phyloP scores from a whole-genome alignment of 2,888 invertebrate genomes.

The Magallana nippona region DNA sequence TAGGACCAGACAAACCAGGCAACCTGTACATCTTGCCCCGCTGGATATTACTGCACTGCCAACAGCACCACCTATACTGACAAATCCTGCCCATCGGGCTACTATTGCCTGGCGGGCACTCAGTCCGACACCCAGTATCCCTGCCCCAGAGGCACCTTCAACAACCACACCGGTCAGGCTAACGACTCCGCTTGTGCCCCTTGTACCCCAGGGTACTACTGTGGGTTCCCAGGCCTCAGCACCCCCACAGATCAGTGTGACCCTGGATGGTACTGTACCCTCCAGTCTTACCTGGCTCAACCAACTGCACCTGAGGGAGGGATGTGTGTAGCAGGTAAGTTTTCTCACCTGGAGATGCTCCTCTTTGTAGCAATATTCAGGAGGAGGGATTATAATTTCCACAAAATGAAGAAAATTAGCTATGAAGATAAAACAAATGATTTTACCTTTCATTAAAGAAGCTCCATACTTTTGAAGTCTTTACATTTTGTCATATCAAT shows the following conservation, averaged over 20 bases:
- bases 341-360: too few species aligned
- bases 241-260: slow-evolving; percentile 70
- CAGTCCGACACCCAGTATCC: slow-evolving; percentile 65
- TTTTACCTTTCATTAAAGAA: too few species aligned
- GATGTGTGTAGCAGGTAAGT: slow-evolving; percentile 71
- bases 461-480: too few species aligned
- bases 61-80: slow-evolving; percentile 70
- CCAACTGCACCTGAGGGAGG: slow-evolving; percentile 76
- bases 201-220: slow-evolving; percentile 73
- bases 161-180: slow-evolving; percentile 73
- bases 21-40: slow-evolving; percentile 71
- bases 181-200: slow-evolving; percentile 64
- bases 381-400: too few species aligned
- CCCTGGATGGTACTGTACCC: slow-evolving; percentile 73
- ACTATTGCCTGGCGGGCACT: slow-evolving; percentile 74
- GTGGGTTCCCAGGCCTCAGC: slow-evolving; percentile 67
- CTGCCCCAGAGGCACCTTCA: slow-evolving; percentile 76
- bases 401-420: too few species aligned
- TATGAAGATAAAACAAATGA: too few species aligned
- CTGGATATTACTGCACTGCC: slow-evolving; percentile 73
- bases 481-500: too few species aligned
- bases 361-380: too few species aligned
- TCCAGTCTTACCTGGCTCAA: slow-evolving; percentile 69
- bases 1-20: slow-evolving; percentile 71
- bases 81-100: slow-evolving; percentile 75